Evolutionary conservation across 2,888 invertebrate genomes (phyloP).

Genomic region (Ochlodes sylvanus): DNA sequence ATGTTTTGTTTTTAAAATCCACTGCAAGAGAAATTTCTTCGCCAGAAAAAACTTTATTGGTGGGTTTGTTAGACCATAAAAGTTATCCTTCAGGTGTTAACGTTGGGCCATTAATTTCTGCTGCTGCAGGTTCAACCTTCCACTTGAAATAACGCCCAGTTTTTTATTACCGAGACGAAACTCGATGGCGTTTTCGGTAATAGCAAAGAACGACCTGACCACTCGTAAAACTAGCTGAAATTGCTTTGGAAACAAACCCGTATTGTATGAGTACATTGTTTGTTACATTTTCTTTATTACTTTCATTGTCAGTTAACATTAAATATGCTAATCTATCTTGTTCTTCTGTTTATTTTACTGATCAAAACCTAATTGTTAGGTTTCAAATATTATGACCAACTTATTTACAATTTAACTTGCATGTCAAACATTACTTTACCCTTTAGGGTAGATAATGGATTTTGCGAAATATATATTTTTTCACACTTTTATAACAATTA

Average conservation of each 20-base stretch:
- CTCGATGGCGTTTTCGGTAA: constrained; percentile 49
- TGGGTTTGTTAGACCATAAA: constrained; percentile 42
- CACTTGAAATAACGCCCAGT: constrained; percentile 43
- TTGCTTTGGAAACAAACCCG: constrained; percentile 45
- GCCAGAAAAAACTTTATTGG: constrained; percentile 40
- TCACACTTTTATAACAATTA: too few species aligned
- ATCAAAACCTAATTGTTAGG: too few species aligned
- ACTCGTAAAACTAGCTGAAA: constrained; percentile 53
- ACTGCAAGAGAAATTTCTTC: constrained; percentile 6
- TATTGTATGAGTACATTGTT: constrained; percentile 1
- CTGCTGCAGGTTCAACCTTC: constrained; percentile 40
- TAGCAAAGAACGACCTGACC: constrained; percentile 53
- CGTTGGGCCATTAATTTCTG: constrained; percentile 43
- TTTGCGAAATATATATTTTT: too few species aligned
- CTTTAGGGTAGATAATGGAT: too few species aligned
- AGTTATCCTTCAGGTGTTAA: constrained; percentile 43
- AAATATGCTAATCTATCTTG: too few species aligned
- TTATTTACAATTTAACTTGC: too few species aligned
- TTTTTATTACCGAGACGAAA: constrained; percentile 46
- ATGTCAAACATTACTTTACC: too few species aligned
- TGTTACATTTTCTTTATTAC: not conserved
- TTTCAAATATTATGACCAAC: too few species aligned
- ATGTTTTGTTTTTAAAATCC: not conserved
- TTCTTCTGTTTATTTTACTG: too few species aligned
- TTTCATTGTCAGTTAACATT: too few species aligned